Conservation (phyloP, 1,140 invertebrate genomes). For the Nebria ingens region DNA sequence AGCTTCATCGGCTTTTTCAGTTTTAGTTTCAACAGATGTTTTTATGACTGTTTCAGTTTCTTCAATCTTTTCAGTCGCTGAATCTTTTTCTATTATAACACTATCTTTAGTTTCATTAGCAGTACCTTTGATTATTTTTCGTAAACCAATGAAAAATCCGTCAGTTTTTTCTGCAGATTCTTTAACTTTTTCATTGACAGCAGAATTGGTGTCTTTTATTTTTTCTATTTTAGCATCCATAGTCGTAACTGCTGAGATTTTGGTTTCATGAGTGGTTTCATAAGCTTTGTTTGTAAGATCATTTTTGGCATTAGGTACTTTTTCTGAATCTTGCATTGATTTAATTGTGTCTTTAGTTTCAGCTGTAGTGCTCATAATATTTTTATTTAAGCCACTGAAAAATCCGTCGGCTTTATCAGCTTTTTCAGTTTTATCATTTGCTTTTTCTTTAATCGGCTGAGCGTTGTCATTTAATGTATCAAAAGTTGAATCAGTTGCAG, state of each 20-base stretch:
- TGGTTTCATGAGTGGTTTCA: too few species aligned
- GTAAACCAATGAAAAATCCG: slow-evolving; percentile 17
- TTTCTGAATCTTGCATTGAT: not conserved
- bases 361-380: not conserved
- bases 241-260: not conserved
- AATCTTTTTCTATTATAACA: not conserved
- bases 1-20: not conserved
- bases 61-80: not conserved
- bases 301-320: too few species aligned
- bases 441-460: too few species aligned
- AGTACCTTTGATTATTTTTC: slow-evolving; percentile 15
- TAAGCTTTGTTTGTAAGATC: not conserved
- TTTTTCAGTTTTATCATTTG: too few species aligned
- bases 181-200: not conserved
- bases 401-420: slow-evolving; percentile 10
- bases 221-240: not conserved
- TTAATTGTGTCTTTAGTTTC: not conserved
- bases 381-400: slow-evolving; percentile 14
- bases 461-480: too few species aligned
- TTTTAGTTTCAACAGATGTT: not conserved
- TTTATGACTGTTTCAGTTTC: not conserved
- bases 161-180: slow-evolving; percentile 7
- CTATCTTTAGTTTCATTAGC: slow-evolving; percentile 10
- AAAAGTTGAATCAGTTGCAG: not conserved
- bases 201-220: not conserved